Evolutionary conservation across 2,888 invertebrate species (phyloP).

Genomic region (Chrysina gloriosa): DNA sequence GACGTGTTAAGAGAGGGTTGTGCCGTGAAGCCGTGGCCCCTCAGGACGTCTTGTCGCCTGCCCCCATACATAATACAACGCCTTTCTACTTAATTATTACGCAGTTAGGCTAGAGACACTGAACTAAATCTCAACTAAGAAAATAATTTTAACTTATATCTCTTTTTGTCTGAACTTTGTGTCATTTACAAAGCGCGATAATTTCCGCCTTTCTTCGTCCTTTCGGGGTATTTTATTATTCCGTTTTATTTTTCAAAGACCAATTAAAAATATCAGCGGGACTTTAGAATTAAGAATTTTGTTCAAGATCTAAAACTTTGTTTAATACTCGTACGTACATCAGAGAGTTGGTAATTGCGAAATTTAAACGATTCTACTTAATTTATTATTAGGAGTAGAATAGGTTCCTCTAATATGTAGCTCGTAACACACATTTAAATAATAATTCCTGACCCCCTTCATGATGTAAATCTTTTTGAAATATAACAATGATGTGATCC

Average conservation of each 20-base stretch:
- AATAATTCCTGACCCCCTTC: too few relatives aligned
- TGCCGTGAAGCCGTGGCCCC: slow-evolving; percentile 45
- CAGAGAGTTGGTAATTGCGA: neutral
- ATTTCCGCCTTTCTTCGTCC: slow-evolving; percentile 30
- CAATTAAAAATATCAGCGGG: slow-evolving; percentile 17
- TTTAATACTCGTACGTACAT: neutral
- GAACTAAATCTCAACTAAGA: slow-evolving; percentile 56
- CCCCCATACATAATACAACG: slow-evolving; percentile 56
- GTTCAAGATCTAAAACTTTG: neutral
- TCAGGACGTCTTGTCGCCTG: slow-evolving; percentile 57
- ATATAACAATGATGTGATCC: too few relatives aligned
- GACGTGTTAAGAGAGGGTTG: slow-evolving; percentile 51
- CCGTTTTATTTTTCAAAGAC: slow-evolving; percentile 32
- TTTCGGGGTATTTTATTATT: slow-evolving; percentile 22
- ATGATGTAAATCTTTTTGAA: too few relatives aligned
- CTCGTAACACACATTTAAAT: too few relatives aligned
- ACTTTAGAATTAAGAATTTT: slow-evolving; percentile 15
- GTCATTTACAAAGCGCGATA: slow-evolving; percentile 37
- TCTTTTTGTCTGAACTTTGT: slow-evolving; percentile 41
- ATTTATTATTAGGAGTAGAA: too few relatives aligned
- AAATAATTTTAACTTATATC: slow-evolving; percentile 53
- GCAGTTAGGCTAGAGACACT: slow-evolving; percentile 53
- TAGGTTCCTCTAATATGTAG: too few relatives aligned
- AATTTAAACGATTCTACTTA: too few relatives aligned
- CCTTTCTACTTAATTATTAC: slow-evolving; percentile 55